Evolutionary conservation across 2,113 vertebrate genomes (phyloP).

Genomic region (Calonectris borealis): DNA sequence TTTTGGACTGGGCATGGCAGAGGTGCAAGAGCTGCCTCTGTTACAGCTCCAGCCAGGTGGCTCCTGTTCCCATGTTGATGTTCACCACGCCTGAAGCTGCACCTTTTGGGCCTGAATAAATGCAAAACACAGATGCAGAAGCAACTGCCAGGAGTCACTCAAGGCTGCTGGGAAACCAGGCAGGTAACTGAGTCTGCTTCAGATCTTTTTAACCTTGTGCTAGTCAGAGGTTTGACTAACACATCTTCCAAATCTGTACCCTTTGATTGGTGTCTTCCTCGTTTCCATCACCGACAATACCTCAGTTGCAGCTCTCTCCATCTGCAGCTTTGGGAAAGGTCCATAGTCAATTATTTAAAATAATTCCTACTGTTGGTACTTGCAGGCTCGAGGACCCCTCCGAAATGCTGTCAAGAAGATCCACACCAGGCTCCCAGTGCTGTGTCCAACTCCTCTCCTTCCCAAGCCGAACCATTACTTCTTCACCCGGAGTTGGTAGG

Average conservation of each 20-base stretch:
- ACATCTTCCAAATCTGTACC: not conserved
- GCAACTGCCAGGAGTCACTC: not conserved
- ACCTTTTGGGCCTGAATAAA: not conserved
- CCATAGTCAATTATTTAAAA: not conserved
- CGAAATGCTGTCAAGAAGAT: not conserved
- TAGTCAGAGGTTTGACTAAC: not conserved
- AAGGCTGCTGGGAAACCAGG: not conserved
- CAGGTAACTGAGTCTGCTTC: not conserved
- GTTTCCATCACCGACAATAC: accelerated
- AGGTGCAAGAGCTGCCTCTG: not conserved
- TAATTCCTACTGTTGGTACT: not conserved
- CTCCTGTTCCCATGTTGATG: not conserved
- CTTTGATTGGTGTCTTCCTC: accelerated
- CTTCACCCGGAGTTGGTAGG: not conserved
- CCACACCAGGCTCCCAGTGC: not conserved
- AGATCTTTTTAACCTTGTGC: not conserved
- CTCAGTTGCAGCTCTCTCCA: not conserved
- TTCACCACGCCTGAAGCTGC: not conserved
- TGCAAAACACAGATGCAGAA: not conserved
- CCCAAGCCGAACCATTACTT: accelerated
- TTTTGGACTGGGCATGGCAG: not conserved
- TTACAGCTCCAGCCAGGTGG: not conserved
- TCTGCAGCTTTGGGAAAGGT: not conserved
- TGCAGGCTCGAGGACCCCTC: not conserved
- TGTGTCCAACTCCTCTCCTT: not conserved